Evolutionary conservation across 2,113 vertebrate species (phyloP), one percentile per base, ranked within the genome.

Genomic region (Vulpes lagopus): DNA sequence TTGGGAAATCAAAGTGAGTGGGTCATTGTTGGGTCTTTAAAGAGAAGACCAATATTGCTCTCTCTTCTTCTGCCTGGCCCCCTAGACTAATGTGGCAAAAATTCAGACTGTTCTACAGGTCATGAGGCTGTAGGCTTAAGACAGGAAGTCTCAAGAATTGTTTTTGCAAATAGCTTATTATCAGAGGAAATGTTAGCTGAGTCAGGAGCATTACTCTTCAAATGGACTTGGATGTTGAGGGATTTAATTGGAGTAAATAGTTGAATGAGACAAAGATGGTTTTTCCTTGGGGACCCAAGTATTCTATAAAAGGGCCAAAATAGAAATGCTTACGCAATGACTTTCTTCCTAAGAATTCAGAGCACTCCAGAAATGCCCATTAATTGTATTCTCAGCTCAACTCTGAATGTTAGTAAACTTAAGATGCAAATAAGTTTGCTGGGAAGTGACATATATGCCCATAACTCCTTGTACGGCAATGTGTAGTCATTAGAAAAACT

Each of bases 311-410:
- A 87, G 91, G 14, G 43, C 67, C 82, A 87, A 78, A 97, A 93
- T 76, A 96, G 92, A 98, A 97, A 96, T 97, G 92, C 64, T 95
- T 96, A 51, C 23, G 51, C 90, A 96, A 94, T 97, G 97, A 97
- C 92, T 95, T 93, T 97, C 94, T 95, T 98, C 92, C 79, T 93
- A 96, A 98, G 97, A 93, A 96, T 97, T 96, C 51, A 67, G 85
- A 93, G 38, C 89, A 97, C 71, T 97, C 95, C 25, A 97, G 89
- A 98, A 95, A 96, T 96, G 80, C 64, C 92, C 92, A 87, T 93
- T 92, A 84, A 93, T 96, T 97, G 62, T 96, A 17, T 95, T 98
- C 89, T 74, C 55, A 51, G 55, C 35, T 49, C 43, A 65, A 9
- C 35, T 86, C 87, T 74, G 53, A 62, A 80, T 57, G 15, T 69